Evolutionary conservation across 2,113 vertebrate genomes (phyloP), one percentile per base, ranked within the genome.

Genomic region (Tetraodon nigroviridis): DNA sequence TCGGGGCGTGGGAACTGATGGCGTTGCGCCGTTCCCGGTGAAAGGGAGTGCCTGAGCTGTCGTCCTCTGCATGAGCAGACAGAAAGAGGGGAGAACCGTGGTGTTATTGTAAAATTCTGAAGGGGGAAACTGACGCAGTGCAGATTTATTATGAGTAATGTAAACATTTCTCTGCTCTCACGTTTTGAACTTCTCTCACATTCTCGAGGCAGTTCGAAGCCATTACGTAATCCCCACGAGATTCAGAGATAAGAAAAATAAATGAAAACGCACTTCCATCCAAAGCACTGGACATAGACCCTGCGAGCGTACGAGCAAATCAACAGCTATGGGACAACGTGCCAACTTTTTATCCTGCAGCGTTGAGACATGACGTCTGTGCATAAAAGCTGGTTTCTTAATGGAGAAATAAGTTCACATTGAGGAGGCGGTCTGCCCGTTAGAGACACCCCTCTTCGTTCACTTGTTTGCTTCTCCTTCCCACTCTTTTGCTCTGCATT

Each of bases 21-120:
- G 95, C 92, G 76, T 95, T 98, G 84, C 94, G 93, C 85, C 95
- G 92, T 90, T 99, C 96, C 49, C 93, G 94, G 87, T 94, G 93
- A 91, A 95, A 97, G 45, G 91, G 91, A 72, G 92, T 88, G 68
- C 90, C 92, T 71, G 94, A 92, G 87, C 89, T 94, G 85, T 98
- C 96, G 84, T 98, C 96, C 87, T 99, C 97, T 98, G 82, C 40
- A 74, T 69, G 47, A 61, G 45, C 1, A 61, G 20, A 48, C 40
- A 58, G 11, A n/a, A 14, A 71, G 17, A 72, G 14, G 49, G 42
- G 11, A 17, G 41, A 19, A 54, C 32, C 16, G 2, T 10, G n/a
- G 7, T 48, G 46, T 17, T 18, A 19, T 17, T 46, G n/a, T 18
- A 19, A 11, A 48, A 48, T 11, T 48, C 8, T 48, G 8, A 18